These are phyloP conservation scores for Planiliza haematocheilus DNA, from an alignment of 2,113 vertebrate species.

Conservation along the genomic window DNA sequence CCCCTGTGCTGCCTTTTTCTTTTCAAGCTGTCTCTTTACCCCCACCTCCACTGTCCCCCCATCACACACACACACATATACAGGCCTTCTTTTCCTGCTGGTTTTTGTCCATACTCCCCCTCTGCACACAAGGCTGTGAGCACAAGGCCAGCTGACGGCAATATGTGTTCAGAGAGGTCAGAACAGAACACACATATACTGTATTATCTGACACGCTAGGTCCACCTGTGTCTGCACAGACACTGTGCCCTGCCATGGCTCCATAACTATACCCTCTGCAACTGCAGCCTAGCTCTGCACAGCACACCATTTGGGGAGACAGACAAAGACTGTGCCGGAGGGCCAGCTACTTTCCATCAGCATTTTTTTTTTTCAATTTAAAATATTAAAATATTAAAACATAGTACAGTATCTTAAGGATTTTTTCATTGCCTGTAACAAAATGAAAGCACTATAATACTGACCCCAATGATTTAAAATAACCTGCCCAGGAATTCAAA, in stretches of 20 bases:
- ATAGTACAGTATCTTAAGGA: too few species aligned
- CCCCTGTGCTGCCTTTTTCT: slow-evolving; percentile 63
- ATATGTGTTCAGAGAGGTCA: slow-evolving; percentile 50
- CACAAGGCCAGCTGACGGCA: slow-evolving; percentile 69
- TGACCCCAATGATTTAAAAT: slow-evolving; percentile 23
- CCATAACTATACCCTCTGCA: slow-evolving; percentile 41
- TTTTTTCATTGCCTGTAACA: neutral
- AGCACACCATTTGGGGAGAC: slow-evolving; percentile 42
- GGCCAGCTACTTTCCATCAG: neutral
- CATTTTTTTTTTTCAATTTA: too few species aligned
- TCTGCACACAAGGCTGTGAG: slow-evolving; percentile 37
- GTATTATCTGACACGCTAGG: slow-evolving; percentile 50
- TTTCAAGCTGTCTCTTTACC: slow-evolving; percentile 71
- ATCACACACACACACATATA: slow-evolving; percentile 7
- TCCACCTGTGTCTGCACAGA: slow-evolving; percentile 74
- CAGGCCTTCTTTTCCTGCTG: slow-evolving; percentile 56
- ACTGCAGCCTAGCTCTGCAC: slow-evolving; percentile 38
- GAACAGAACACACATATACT: slow-evolving; percentile 40
- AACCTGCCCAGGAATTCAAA: slow-evolving; percentile 35
- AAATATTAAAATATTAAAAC: neutral
- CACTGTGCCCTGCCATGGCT: slow-evolving; percentile 42
- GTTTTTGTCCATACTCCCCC: slow-evolving; percentile 42
- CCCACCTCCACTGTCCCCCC: slow-evolving; percentile 34
- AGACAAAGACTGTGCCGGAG: slow-evolving; percentile 1
- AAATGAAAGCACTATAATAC: slow-evolving; percentile 5